phyloP scores from a whole-genome alignment of 2,797 vertebrate species.

The Brachyrhaphis roseni region DNA sequence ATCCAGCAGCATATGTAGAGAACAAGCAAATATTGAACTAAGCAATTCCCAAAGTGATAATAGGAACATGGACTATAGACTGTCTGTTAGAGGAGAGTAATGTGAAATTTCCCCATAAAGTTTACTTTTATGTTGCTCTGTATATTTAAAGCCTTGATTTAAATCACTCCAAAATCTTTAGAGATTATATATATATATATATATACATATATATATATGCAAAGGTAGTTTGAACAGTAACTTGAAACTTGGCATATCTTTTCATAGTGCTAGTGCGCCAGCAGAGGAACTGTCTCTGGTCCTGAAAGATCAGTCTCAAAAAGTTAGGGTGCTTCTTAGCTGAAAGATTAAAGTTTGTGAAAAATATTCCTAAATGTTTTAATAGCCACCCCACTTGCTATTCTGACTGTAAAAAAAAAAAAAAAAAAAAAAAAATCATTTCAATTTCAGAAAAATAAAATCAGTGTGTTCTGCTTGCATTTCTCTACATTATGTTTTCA shows the following conservation, averaged over 20 bases:
- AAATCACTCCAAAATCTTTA: too few relatives aligned
- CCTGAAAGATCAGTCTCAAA: slow-evolving; percentile 57
- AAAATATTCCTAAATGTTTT: not conserved
- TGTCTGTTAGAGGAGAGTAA: not conserved
- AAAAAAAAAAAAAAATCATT: not conserved
- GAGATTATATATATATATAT: too few relatives aligned
- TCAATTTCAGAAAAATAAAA: not conserved
- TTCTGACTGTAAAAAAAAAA: not conserved
- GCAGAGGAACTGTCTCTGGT: slow-evolving; percentile 67
- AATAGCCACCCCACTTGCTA: not conserved
- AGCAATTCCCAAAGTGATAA: not conserved
- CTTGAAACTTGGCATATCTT: not conserved
- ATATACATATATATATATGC: too few relatives aligned
- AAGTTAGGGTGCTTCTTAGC: not conserved
- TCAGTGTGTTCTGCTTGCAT: not conserved
- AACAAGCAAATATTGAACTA: not conserved
- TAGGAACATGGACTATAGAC: not conserved
- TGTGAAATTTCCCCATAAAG: not conserved
- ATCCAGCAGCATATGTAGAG: not conserved
- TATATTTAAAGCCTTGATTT: not conserved
- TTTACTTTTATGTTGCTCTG: not conserved
- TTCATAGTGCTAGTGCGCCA: not conserved
- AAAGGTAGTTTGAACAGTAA: not conserved
- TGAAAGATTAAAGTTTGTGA: not conserved
- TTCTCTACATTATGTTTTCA: not conserved